A percentile compares a stretch with the other conserved stretches of the same genome.
Conservation (phyloP, 2,888 invertebrate species). For the Taphrorychus bicolor region DNA sequence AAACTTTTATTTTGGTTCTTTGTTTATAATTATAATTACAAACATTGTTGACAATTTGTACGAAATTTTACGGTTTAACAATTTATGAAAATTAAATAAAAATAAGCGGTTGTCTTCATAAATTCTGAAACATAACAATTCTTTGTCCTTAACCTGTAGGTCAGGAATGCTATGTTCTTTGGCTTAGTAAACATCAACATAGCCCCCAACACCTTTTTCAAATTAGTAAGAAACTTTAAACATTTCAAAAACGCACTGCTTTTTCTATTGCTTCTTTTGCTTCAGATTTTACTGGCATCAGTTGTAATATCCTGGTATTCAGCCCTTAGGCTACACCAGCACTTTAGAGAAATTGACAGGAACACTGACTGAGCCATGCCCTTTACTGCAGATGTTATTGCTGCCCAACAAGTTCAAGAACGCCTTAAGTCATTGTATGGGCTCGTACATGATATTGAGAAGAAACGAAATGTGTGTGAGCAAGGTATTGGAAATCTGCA, state of each 20-base stretch:
- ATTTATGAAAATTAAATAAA: no score
- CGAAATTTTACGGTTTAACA: no score
- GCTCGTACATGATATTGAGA: constrained; percentile 81
- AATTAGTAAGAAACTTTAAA: neutral
- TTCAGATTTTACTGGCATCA: constrained; percentile 47
- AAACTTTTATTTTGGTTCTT: no score
- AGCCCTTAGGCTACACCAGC: constrained; percentile 56
- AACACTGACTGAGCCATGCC: constrained; percentile 64
- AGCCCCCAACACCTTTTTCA: constrained; percentile 38
- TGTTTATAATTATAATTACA: no score
- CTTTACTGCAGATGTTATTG: constrained; percentile 75
- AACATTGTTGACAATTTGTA: no score
- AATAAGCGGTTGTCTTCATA: no score
- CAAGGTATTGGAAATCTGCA: constrained; percentile 80
- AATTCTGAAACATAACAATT: no score
- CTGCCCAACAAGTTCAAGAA: constrained; percentile 76
- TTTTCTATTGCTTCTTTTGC: no score
- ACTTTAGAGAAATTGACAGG: constrained; percentile 20
- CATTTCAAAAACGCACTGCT: no score
- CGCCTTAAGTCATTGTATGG: constrained; percentile 78
- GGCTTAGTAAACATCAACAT: constrained; percentile 25
- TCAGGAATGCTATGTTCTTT: constrained; percentile 21
- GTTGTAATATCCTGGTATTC: constrained; percentile 64
- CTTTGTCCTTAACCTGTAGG: no score
- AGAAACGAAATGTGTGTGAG: constrained; percentile 80